Evolutionary conservation across 2,888 invertebrate genomes (phyloP).

Genomic region (Cephus sareptanus): DNA sequence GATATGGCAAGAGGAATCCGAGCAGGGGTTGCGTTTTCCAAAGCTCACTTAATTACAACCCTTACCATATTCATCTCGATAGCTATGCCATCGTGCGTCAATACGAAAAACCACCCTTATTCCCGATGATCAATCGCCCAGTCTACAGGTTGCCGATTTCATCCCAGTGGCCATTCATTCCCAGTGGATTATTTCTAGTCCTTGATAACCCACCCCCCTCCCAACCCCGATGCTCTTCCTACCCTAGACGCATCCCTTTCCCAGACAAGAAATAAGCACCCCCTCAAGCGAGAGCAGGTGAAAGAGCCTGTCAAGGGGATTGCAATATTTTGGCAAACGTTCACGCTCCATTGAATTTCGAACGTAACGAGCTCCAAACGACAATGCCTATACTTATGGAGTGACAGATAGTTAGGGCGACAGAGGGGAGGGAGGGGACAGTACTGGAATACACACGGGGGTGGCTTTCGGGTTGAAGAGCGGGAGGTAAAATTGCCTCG

Average conservation of each 20-base stretch:
- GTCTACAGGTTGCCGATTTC: not conserved
- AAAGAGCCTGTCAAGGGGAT: not conserved
- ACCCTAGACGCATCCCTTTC: not conserved
- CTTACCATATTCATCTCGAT: not conserved
- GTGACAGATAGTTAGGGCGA: not conserved
- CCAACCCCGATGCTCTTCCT: not conserved
- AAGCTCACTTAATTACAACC: not conserved
- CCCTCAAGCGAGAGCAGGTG: not conserved
- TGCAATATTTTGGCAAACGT: not conserved
- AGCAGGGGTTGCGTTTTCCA: not conserved
- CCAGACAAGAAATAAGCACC: not conserved
- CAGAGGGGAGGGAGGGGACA: not conserved
- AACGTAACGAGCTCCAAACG: not conserved
- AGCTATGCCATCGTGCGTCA: not conserved
- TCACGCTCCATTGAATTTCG: not conserved
- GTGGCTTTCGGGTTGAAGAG: not conserved
- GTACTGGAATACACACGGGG: not conserved
- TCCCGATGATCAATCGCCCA: not conserved
- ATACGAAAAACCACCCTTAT: not conserved
- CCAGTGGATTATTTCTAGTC: not conserved
- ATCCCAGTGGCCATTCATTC: not conserved
- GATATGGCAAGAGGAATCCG: not conserved
- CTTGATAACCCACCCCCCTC: not conserved
- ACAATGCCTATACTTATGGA: not conserved
- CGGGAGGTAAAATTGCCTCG: not conserved